Evolutionary conservation across 2,888 invertebrate species (phyloP), one percentile per base, ranked within the genome.

Genomic region (Sylvicola fuscatus): DNA sequence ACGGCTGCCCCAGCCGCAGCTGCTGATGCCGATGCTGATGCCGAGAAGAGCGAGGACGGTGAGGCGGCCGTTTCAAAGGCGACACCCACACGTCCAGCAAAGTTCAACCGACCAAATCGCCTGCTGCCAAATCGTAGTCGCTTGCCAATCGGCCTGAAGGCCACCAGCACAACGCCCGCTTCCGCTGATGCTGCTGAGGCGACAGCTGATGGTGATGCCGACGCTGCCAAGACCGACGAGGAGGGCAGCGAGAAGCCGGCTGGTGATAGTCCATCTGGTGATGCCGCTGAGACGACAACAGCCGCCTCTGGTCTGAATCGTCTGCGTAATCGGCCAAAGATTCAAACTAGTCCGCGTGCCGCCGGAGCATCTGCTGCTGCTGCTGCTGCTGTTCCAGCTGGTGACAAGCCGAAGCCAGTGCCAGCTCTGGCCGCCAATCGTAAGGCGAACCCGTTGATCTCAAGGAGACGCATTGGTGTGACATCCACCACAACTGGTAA

Each of bases 251-350:
- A 29, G 29, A 29, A 29, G 14, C 29, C 36, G 15, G 41, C 29
- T 31, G 33, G 34, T 15, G 38, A 27, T 31, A 34, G 35, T 14
- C 27, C 32, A 37, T 17, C 35, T 14, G 21, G 38, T 34, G 14
- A 37, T 11, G 38, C 37, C 30, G 32, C 40, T 34, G 37, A 39
- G 26, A 35, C 37, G 14, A 34, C 36, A 16, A 43, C 47, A 16
- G 32, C 37, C 13, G 29, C 38, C 33, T 44, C 47, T 14, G 51
- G 56, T 27, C 43, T 56, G 12, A 57, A 56, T 46, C 54, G 55
- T 42, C 47, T 59, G 36, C 56, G 56, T 45, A 49, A 44, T 40
- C 54, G 59, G 37, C 57, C 56, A 46, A 49, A 53, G 41, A 46
- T 47, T 39, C 49, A 50, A 43, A 45, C 50, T 43, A 56, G 56